Evolutionary conservation across 2,888 invertebrate species (phyloP).

Genomic region (Nomada hirtipes): DNA sequence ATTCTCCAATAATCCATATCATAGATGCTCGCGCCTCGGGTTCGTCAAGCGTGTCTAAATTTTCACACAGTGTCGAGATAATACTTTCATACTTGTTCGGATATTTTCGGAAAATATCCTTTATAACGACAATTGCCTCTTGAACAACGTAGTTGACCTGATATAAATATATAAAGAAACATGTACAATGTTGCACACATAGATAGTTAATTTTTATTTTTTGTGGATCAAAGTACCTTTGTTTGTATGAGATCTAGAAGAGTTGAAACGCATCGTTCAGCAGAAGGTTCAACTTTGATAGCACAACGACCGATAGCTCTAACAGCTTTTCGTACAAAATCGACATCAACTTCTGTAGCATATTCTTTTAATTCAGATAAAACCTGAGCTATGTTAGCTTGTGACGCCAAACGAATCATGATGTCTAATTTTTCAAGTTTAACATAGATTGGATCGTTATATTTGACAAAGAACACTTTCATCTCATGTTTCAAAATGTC

Average conservation of each 20-base stretch:
- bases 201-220: conserved; percentile 14
- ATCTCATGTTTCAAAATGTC: conserved; percentile 99
- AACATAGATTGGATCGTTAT: conserved; percentile 99
- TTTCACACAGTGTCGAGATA: conserved; percentile 99
- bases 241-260: conserved; percentile 99
- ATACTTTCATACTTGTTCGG: conserved; percentile 99
- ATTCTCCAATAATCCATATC: conserved; percentile 98
- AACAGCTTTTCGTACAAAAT: conserved; percentile 99
- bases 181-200: conserved; percentile 87
- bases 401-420: conserved; percentile 99
- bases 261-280: conserved; percentile 99
- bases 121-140: conserved; percentile 99
- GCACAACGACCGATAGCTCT: conserved; percentile 99
- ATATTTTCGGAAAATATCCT: conserved; percentile 98
- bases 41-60: conserved; percentile 98
- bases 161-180: conserved; percentile 16
- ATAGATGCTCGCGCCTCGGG: conserved; percentile 99
- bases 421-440: conserved; percentile 99
- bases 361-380: conserved; percentile 99
- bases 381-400: conserved; percentile 99
- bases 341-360: conserved; percentile 99
- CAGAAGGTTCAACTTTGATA: conserved; percentile 98
- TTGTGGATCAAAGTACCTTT: conserved; percentile 87
- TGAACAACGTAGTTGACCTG: conserved; percentile 98
- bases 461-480: conserved; percentile 99